These are phyloP conservation scores for Cephalophus harveyi DNA, from an alignment of 2,113 vertebrate genomes.

Conservation along the genomic window DNA sequence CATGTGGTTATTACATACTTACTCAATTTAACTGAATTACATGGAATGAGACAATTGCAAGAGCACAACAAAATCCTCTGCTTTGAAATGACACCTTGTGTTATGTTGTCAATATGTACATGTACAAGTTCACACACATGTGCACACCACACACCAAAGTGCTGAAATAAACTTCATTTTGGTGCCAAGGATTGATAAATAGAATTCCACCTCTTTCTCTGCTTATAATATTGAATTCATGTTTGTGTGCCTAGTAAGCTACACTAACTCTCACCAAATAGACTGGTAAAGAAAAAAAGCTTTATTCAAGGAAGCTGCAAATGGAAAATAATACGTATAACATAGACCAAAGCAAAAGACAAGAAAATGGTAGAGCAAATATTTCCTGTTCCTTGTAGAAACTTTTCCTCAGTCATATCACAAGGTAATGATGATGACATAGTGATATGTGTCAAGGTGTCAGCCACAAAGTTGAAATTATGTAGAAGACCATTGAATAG, in stretches of 20 bases:
- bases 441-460: background rate
- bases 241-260: background rate
- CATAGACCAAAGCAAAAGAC: background rate
- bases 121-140: accelerated
- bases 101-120: background rate
- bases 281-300: background rate
- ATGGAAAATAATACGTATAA: background rate
- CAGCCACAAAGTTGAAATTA: background rate
- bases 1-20: background rate
- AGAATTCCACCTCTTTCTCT: background rate
- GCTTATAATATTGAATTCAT: background rate
- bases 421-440: background rate
- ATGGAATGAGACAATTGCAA: background rate
- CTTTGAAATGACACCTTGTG: background rate
- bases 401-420: background rate
- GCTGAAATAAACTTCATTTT: background rate
- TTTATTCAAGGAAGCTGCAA: background rate
- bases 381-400: background rate
- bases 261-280: background rate
- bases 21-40: background rate
- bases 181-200: background rate
- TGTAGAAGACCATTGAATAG: background rate
- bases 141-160: background rate
- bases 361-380: background rate
- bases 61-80: background rate